Evolutionary conservation across 2,888 invertebrate species (phyloP).

Genomic region (Andrena camellia): DNA sequence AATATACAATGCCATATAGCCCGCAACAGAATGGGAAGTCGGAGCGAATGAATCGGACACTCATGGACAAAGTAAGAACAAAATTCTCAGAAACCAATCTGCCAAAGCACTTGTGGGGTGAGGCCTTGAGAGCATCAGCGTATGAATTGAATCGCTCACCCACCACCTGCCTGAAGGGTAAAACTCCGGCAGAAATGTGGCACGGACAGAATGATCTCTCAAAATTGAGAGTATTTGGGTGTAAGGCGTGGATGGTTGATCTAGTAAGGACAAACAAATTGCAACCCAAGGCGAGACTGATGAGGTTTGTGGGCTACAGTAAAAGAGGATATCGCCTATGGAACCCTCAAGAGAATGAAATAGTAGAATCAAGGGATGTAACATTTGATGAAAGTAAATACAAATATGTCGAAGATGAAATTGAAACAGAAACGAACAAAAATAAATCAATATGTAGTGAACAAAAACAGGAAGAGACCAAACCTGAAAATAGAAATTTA

Average conservation of each 20-base stretch:
- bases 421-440: background rate
- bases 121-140: background rate
- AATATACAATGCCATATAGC: background rate
- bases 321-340: background rate
- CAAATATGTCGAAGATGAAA: background rate
- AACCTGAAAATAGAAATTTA: background rate
- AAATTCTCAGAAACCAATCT: background rate
- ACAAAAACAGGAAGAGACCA: no score
- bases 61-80: background rate
- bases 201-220: background rate
- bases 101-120: background rate
- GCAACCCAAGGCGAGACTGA: background rate
- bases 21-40: background rate
- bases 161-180: background rate
- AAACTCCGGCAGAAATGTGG: background rate
- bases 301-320: background rate
- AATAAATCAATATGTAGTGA: no score
- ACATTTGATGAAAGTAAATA: slow-evolving; percentile 1
- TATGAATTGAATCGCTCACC: slow-evolving; percentile 3
- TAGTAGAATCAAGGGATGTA: slow-evolving; percentile 3
- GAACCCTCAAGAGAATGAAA: background rate
- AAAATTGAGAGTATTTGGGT: background rate
- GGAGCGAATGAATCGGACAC: background rate
- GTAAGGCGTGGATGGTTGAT: background rate
- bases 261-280: background rate